Base-by-base conservation (phyloP, 1,140 invertebrate genomes). In the Micrasema longulum region DNA sequence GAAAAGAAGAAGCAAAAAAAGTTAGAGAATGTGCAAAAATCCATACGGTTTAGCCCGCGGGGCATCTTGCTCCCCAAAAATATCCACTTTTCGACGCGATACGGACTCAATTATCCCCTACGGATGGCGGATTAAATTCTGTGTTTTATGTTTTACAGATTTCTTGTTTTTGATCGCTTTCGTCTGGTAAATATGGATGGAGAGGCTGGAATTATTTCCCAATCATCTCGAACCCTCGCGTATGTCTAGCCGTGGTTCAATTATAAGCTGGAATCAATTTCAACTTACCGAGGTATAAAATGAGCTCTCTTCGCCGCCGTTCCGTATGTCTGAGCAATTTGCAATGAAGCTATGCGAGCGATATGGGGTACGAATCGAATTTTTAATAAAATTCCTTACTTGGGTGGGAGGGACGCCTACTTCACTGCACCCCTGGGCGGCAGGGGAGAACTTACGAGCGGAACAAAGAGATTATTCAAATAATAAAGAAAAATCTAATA, bases 221-320 rank as follows among this genome's bases (percentile, higher is more conserved):
- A 75, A 75, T 75, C 69, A 71, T 69, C 69, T 71, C 47, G 74
- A 69, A 68, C 73, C 73, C 67, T 74, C 72, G 66, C 48, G 45
- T 41, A 71, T 36, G 73, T 75, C 73, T 75, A 72, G 69, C 69
- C 73, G 73, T 47, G 73, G 73, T 71, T 75, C 73, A 75, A 75
- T 75, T 75, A 75, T 75, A 71, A 75, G 64, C 73, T 62, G 36
- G 69, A 75, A 75, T 75, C 73, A 75, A 75, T 75, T 75, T 75
- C 69, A 68, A 75, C 73, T 75, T 75, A 75, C 41, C 73, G 53
- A 67, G 64, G 31, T 75, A 75, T 75, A 69, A 75, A 75, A 72
- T 72, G 69, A 71, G 69, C 64, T 52, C 69, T 64, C 48, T 72
- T 72, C 43, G 26, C 63, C 38, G 53, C 52, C 43, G 38, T 53